Evolutionary conservation across 1,140 invertebrate species (phyloP), one percentile per base, ranked within the genome.

Genomic region (Lepidurus couesii): DNA sequence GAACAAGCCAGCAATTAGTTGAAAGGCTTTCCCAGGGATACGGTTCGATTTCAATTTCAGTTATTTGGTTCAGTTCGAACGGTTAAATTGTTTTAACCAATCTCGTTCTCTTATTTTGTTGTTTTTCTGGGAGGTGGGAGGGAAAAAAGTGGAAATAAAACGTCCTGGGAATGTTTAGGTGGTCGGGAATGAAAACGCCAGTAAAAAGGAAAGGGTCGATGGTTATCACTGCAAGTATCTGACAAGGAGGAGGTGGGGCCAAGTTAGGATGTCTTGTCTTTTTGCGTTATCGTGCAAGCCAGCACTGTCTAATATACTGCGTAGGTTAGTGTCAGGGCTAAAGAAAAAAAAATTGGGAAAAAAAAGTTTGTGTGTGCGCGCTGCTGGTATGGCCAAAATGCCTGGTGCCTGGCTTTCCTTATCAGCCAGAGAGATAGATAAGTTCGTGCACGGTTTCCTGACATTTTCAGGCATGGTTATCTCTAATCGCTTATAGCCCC

Each of bases 391-490:
- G 45, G 16, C 21, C 53, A 16, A 16, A 65, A 65, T n/a, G 53
- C 53, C 53, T 65, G 53, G 16, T 65, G 53, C 53, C 16, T 65
- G 53, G 53, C 53, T 65, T 34, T 65, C 53, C 16, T 65, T 65
- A 65, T 65, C 53, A 65, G 53, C 16, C 4, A 65, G 53, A 65
- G 53, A 65, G 53, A 65, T n/a, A 65, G 53, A 65, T 65, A 65
- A 65, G 53, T 65, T 65, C 53, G 53, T 65, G 53, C 53, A 65
- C 53, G n/a, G 53, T 65, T 65, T 65, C 53, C 53, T 65, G 53
- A 65, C 53, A 65, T 65, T 65, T 65, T 65, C 53, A 65, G 53
- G 53, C 53, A 65, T 65, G 53, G 53, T 65, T 65, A 65, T 65
- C 53, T 65, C 16, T 65, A 65, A 65, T 65, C 53, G 53, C 53